These are phyloP conservation scores for Australoheros scitulus DNA, from an alignment of 2,113 vertebrate species.

Conservation along the genomic window DNA sequence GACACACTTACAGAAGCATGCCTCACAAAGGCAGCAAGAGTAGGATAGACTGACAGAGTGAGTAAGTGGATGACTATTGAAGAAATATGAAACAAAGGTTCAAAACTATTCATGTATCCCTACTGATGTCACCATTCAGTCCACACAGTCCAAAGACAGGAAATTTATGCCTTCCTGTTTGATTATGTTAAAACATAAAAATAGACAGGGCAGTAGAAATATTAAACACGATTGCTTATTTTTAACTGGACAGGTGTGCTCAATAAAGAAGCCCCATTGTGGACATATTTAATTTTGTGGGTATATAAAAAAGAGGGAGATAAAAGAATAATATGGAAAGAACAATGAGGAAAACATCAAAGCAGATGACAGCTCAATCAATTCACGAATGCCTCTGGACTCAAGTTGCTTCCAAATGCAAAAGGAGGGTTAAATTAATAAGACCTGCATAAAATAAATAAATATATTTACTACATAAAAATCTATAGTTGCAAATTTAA, in stretches of 20 bases:
- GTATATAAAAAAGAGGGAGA: constrained; percentile 14
- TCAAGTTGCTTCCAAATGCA: constrained; percentile 29
- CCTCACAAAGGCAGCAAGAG: constrained; percentile 26
- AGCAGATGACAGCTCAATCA: constrained; percentile 69
- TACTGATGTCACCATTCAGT: constrained; percentile 42
- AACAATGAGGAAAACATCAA: constrained; percentile 69
- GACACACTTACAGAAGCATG: constrained; percentile 3
- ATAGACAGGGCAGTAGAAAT: constrained; percentile 48
- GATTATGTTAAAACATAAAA: constrained; percentile 60
- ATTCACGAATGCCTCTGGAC: constrained; percentile 61
- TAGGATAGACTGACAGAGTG: constrained; percentile 27
- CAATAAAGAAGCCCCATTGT: constrained; percentile 57
- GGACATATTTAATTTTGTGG: constrained; percentile 34
- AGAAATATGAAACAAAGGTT: constrained; percentile 2
- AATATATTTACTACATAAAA: constrained; percentile 38
- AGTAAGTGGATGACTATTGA: constrained; percentile 32
- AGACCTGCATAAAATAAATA: not conserved
- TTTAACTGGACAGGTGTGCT: constrained; percentile 75
- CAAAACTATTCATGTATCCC: not conserved
- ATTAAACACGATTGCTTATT: constrained; percentile 65
- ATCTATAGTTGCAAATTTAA: constrained; percentile 21
- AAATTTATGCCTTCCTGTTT: constrained; percentile 62
- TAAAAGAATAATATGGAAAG: constrained; percentile 54
- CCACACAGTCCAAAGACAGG: constrained; percentile 53
- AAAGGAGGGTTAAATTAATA: constrained; percentile 36